These are phyloP conservation scores for Rhadinocentrus ornatus DNA, from an alignment of 2,797 vertebrate species.

Conservation along the genomic window DNA sequence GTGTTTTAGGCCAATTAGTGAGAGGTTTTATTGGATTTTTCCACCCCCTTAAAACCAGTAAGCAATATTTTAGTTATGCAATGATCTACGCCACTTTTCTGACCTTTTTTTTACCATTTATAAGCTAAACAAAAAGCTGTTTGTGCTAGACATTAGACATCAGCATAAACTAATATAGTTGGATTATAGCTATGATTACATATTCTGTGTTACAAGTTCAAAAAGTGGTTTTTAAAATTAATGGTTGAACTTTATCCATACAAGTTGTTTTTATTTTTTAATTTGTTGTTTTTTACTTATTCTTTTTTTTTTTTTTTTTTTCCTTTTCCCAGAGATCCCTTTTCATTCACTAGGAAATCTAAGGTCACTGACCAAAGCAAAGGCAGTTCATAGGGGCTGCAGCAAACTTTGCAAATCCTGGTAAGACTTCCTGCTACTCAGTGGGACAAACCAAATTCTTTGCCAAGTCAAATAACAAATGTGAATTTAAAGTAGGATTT, in stretches of 20 bases:
- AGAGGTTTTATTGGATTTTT: constrained; percentile 79
- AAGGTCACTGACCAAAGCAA: constrained; percentile 92
- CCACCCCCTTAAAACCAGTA: constrained; percentile 67
- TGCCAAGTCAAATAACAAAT: constrained; percentile 98
- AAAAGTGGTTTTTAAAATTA: constrained; percentile 69
- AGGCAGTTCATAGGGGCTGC: constrained; percentile 88
- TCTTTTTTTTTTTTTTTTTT: no score
- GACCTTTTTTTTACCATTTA: constrained; percentile 52
- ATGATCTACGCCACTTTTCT: constrained; percentile 49
- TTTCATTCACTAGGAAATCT: constrained; percentile 87
- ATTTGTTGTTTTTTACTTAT: constrained; percentile 53
- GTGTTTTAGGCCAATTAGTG: constrained; percentile 68
- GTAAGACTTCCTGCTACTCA: constrained; percentile 91
- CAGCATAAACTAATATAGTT: constrained; percentile 40
- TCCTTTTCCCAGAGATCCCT: constrained; percentile 40
- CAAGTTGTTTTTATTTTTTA: constrained; percentile 89
- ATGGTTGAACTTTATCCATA: constrained; percentile 87
- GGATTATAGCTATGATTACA: neutral
- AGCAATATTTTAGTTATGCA: constrained; percentile 74
- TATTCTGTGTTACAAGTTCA: neutral
- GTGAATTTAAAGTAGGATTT: constrained; percentile 96
- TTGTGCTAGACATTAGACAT: constrained; percentile 61
- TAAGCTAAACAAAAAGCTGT: constrained; percentile 53
- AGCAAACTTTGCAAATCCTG: constrained; percentile 91
- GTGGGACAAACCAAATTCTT: constrained; percentile 90